Evolutionary conservation across 2,797 vertebrate genomes (phyloP), one percentile per base, ranked within the genome.

Genomic region (Myripristis jacobus): DNA sequence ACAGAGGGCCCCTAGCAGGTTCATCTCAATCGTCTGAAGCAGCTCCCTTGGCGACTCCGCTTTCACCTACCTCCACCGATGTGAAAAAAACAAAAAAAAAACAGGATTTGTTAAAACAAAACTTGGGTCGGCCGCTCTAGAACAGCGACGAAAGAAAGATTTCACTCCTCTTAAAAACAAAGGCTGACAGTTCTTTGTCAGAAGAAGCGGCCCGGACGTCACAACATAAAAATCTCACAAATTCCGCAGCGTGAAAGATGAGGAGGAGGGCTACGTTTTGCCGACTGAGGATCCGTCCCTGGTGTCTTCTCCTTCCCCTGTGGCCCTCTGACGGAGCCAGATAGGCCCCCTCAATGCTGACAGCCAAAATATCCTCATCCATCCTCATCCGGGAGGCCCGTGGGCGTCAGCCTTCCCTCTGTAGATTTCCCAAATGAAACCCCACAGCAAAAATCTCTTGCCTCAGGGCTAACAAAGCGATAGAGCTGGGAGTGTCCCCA

Each of bases 311-410:
- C 73, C 19, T 58, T 84, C 81, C 73, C 72, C 74, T 34, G 76
- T 69, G 71, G 74, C 81, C 77, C 59, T 87, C 85, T 92, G 87
- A 83, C 86, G 84, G 41, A 86, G 81, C 86, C 75, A 88, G 87
- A 92, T 91, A 88, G 88, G 89, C 85, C 79, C 85, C 75, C 73
- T 85, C 69, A 60, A 73, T 73, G 82, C 87, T 92, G 91, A 91
- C 91, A 91, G 85, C 87, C 89, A 90, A 72, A 91, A 93, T 91
- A 86, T 91, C 87, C 90, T 90, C 90, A 93, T 94, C 90, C 84
- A 93, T 93, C 88, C 89, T 94, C 88, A 91, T 93, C 89, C 87
- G 50, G 74, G 77, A 77, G 85, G 83, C 87, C 87, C 79, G 15
- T 74, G 81, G 88, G 85, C 88, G 55, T 90, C 90, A 82, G 91